Base-by-base conservation (phyloP, 53 echinoderm and acorn worm genomes). In the Hippasteria phrygiana region DNA sequence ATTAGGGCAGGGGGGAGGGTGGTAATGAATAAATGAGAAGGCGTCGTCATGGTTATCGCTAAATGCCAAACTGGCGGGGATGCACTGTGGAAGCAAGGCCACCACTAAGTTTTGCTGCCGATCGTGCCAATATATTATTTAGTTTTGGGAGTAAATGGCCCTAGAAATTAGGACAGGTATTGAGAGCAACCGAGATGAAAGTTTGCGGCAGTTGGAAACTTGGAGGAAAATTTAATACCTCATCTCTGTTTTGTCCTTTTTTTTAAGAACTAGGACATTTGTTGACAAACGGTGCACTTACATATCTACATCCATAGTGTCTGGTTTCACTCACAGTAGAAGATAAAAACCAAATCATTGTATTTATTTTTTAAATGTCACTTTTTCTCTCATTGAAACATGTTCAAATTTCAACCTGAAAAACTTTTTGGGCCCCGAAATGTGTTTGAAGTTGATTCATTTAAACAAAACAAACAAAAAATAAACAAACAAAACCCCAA, bases 31-130 rank as follows among this genome's bases (percentile, higher is more conserved):
- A 85, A 85, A 70, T 85, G 38, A 81, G 28, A 27, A 53, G 70
- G 34, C 70, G 71, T 85, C 71, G 48, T 38, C 85, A 85, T 71
- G 85, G 85, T 70, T 34, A 85, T 85, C 46, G 83, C 67, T 83
- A 69, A 62, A 69, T 35, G 39, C 43, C 64, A 64, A 45, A 67
- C 34, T 48, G 8, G n/a, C n/a, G 70, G 59, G 59, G 59, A 24
- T 59, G 59, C 59, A 26, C 26, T 8, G 59, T 7, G 28, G 26
- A 59, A 59, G 59, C 26, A 36, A 81, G 43, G 29, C 62, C 43
- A 43, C 41, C 63, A 22, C 81, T 46, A 65, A 62, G 45, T 63
- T 81, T 65, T 0, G 63, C 28, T 55, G 65, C 65, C 65, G 81
- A 81, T 64, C 24, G 72, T 5, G 9, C 31, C 63, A 81, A 81